These are phyloP conservation scores for Odontocerum albicorne DNA, from an alignment of 2,888 invertebrate genomes.

Conservation along the genomic window DNA sequence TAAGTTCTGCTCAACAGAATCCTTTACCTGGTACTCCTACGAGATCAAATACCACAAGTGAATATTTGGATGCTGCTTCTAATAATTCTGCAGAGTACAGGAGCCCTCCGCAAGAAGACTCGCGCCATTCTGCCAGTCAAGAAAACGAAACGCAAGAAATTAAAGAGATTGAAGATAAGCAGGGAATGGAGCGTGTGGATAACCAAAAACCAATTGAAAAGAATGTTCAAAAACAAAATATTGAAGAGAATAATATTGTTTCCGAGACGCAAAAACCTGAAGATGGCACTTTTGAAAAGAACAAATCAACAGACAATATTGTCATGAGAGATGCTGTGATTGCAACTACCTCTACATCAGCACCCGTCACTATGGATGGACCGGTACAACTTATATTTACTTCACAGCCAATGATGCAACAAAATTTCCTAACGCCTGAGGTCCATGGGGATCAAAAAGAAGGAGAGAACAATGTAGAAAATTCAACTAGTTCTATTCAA, in stretches of 20 bases:
- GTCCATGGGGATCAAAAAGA: slow-evolving; percentile 25
- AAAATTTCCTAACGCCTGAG: slow-evolving; percentile 17
- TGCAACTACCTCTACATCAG: slow-evolving; percentile 8
- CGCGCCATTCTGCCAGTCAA: slow-evolving; percentile 17
- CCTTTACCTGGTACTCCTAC: slow-evolving; percentile 29
- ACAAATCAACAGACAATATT: no score
- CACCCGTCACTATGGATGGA: slow-evolving; percentile 12
- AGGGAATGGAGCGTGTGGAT: neutral
- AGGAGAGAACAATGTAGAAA: slow-evolving; percentile 4
- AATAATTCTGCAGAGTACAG: slow-evolving; percentile 28
- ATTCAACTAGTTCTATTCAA: neutral
- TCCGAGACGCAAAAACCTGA: slow-evolving; percentile 30
- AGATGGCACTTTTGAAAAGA: neutral
- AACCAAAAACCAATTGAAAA: neutral
- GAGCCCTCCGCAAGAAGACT: slow-evolving; percentile 23
- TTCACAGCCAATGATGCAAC: slow-evolving; percentile 23
- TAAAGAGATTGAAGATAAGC: slow-evolving; percentile 10
- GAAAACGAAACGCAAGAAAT: slow-evolving; percentile 20
- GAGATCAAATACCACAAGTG: slow-evolving; percentile 22
- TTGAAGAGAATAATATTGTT: slow-evolving; percentile 37
- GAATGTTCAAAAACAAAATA: slow-evolving; percentile 35
- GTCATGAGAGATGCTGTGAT: neutral
- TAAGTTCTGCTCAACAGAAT: slow-evolving; percentile 28
- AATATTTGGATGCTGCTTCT: slow-evolving; percentile 20
- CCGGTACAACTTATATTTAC: slow-evolving; percentile 30